Evolutionary conservation across 1,140 invertebrate genomes (phyloP).

Genomic region (Temnothorax longispinosus): DNA sequence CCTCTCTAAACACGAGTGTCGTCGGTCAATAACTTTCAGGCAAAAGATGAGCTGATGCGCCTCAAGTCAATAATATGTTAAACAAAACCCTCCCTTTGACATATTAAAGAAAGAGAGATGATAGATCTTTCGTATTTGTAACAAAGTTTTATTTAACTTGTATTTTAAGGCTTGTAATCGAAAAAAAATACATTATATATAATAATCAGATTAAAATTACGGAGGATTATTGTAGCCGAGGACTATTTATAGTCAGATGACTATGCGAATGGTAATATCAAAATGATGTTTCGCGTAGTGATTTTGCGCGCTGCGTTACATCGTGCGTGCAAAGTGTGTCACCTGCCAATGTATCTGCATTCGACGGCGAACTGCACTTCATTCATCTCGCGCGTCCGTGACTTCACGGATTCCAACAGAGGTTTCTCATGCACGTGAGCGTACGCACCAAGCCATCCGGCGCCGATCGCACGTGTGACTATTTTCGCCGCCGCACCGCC

Average conservation of each 20-base stretch:
- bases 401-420: slow-evolving; percentile 34
- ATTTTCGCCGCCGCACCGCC: slow-evolving; percentile 16
- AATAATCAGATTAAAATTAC: not conserved
- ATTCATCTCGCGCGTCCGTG: slow-evolving; percentile 42
- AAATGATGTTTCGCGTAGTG: not conserved
- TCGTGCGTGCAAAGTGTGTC: slow-evolving; percentile 19
- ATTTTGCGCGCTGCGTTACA: not conserved
- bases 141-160: not conserved
- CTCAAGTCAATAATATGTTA: not conserved
- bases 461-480: slow-evolving; percentile 35
- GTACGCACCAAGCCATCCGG: not conserved
- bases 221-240: not conserved
- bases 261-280: not conserved
- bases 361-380: slow-evolving; percentile 25
- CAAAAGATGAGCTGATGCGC: not conserved
- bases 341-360: slow-evolving; percentile 17
- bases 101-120: not conserved
- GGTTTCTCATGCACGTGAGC: slow-evolving; percentile 16
- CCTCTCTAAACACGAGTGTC: not conserved
- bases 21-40: not conserved
- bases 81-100: not conserved
- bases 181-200: not conserved
- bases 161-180: not conserved
- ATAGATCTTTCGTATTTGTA: not conserved
- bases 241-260: not conserved